Conservation (phyloP, 2,797 vertebrate genomes). For the Urosaurus nigricauda region DNA sequence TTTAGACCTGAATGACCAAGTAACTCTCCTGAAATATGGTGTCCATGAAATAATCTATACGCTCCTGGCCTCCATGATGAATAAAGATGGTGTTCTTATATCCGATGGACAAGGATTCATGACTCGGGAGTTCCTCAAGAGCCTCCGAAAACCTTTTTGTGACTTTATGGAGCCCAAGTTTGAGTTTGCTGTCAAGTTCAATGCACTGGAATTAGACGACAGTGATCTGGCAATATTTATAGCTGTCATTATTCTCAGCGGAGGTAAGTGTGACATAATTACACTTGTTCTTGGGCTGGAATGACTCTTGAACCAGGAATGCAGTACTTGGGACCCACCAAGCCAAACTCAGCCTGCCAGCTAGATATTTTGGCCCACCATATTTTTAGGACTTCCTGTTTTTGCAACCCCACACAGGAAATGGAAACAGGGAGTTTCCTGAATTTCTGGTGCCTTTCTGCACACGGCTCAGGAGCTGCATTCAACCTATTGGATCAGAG, state of each 20-base stretch:
- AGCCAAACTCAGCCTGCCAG: neutral
- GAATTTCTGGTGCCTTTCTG: neutral
- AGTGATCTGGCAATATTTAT: slow-evolving; percentile 97
- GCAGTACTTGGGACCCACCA: neutral
- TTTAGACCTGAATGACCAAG: slow-evolving; percentile 97
- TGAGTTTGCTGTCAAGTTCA: slow-evolving; percentile 98
- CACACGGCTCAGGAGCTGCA: neutral
- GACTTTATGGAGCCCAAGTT: slow-evolving; percentile 99
- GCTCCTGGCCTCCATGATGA: slow-evolving; percentile 97
- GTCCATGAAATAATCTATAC: slow-evolving; percentile 97
- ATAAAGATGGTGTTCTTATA: slow-evolving; percentile 97
- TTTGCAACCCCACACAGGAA: neutral
- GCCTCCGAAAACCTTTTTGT: slow-evolving; percentile 94
- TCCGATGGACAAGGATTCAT: slow-evolving; percentile 98
- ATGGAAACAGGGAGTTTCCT: neutral
- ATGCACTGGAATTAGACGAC: slow-evolving; percentile 96
- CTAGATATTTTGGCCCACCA: neutral
- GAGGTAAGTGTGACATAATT: slow-evolving; percentile 83
- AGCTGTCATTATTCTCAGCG: slow-evolving; percentile 98
- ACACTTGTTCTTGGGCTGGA: neutral
- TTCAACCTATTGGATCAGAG: neutral
- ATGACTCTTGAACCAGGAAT: slow-evolving; percentile 27
- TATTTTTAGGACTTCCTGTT: neutral
- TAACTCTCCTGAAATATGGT: slow-evolving; percentile 95
- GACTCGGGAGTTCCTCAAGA: slow-evolving; percentile 98